Percentiles rank a stretch among this genome's conserved stretches.
These are phyloP conservation scores for Lophius piscatorius DNA, from an alignment of 2,113 vertebrate species.

Conservation along the genomic window DNA sequence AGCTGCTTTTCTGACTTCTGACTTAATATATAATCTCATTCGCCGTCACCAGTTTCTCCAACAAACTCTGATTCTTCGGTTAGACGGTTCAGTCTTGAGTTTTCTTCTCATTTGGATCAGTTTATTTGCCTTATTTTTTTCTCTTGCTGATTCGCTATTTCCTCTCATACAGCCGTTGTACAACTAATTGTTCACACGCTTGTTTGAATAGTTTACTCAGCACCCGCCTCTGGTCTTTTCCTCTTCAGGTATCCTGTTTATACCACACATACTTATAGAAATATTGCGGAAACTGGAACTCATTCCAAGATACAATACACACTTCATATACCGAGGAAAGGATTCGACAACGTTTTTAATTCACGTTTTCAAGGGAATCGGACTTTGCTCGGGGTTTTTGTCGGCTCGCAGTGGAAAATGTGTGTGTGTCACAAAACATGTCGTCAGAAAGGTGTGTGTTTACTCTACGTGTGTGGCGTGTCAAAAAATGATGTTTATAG, in stretches of 20 bases:
- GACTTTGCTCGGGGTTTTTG: too few relatives aligned
- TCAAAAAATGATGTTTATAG: too few relatives aligned
- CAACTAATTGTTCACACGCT: conserved; percentile 45
- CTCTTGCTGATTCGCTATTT: conserved; percentile 29
- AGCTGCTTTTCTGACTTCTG: conserved; percentile 26
- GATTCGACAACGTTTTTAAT: conserved; percentile 34
- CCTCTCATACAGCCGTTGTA: conserved; percentile 20
- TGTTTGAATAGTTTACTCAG: too few relatives aligned
- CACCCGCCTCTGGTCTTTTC: conserved; percentile 68
- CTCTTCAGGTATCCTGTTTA: conserved; percentile 78
- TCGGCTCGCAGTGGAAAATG: too few relatives aligned
- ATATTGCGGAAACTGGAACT: conserved; percentile 57
- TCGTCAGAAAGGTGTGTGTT: too few relatives aligned
- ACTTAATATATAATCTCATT: conserved; percentile 36
- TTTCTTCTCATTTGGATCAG: conserved; percentile 16
- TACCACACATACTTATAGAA: conserved; percentile 50
- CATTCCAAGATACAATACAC: conserved; percentile 49
- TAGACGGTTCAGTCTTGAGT: too few relatives aligned
- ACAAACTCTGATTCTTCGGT: conserved; percentile 12
- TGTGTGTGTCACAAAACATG: too few relatives aligned
- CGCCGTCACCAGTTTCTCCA: conserved; percentile 15
- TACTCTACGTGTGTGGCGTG: too few relatives aligned
- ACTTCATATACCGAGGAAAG: conserved; percentile 33
- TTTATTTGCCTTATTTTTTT: conserved; percentile 28
- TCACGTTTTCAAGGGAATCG: conserved; percentile 15